Evolutionary conservation across 37 sponge, comb jelly and placozoan genomes (phyloP), one percentile per base, ranked within the genome.

Genomic region (Ianthella basta): DNA sequence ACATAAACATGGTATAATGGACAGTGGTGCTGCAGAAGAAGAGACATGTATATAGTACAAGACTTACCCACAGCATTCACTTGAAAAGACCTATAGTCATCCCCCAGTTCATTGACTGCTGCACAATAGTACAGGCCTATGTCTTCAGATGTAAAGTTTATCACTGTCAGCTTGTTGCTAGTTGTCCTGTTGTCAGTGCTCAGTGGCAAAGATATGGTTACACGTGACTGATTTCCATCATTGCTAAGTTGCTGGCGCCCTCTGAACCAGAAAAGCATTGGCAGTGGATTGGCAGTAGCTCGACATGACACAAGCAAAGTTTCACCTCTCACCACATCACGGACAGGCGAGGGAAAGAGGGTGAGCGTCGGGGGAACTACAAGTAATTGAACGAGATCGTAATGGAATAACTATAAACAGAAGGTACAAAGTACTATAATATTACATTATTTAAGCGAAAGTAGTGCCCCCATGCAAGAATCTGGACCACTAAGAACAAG

Each of bases 321-420:
- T 30, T 64, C 66, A 16, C 66, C 66, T 30, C 23, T 29, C 14
- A 64, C 66, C 12, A 64, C n/a, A 16, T 64, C 66, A 64, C 66
- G 66, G 27, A 29, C 23, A 29, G 66, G 27, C n/a, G 8, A 8
- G 6, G 66, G 66, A 30, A 16, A 64, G 12, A 30, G 6, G 8
- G 66, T 64, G 29, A 64, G 66, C 20, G 12, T 30, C 27, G 66
- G 66, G n/a, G 66, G 66, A 64, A 64, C 66, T 64, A 64, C 59
- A 56, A 18, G 15, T 15, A 56, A 18, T 15, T 15, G 18, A 15
- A 56, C 16, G 18, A 56, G 59, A 19, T 15, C 15, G 59, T 15
- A 18, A 56, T 18, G 18, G 59, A 18, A 56, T 18, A 15, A 18
- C 16, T n/a, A n/a, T n/a, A n/a, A n/a, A n/a, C n/a, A n/a, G n/a